Percentiles rank a stretch among this genome's conserved stretches.
Conservation (phyloP, 2,888 invertebrate species). For the Phorcus lineatus region DNA sequence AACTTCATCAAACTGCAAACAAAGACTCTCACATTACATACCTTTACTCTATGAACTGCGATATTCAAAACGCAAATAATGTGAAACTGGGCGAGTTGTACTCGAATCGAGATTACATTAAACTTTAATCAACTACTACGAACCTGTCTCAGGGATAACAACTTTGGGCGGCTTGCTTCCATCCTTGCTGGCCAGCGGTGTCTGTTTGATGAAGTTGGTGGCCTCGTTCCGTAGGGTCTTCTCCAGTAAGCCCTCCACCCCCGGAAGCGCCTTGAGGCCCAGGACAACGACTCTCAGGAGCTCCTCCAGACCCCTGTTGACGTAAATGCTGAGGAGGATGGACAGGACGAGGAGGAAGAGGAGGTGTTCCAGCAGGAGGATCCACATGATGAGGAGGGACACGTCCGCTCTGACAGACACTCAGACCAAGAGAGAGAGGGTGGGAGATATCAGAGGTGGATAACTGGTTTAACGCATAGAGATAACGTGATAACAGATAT, state of each 20-base stretch:
- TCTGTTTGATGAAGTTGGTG: conserved; percentile 55
- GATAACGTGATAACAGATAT: no score
- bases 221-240: conserved; percentile 55
- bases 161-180: conserved; percentile 46
- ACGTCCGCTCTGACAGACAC: no score
- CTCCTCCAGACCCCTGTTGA: conserved; percentile 52
- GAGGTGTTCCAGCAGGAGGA: conserved; percentile 49
- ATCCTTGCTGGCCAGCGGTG: conserved; percentile 44
- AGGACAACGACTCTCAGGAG: conserved; percentile 56
- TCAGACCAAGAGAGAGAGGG: no score
- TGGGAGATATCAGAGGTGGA: no score
- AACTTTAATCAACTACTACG: neutral
- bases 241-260: conserved; percentile 52
- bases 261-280: conserved; percentile 56
- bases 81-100: no score
- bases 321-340: conserved; percentile 53
- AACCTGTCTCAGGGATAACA: conserved; percentile 57
- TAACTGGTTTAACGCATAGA: no score
- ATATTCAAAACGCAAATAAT: no score
- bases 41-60: no score
- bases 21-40: no score
- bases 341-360: conserved; percentile 52
- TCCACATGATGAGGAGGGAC: neutral
- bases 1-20: no score
- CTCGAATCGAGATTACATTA: no score